phyloP scores from a whole-genome alignment of 2,113 vertebrate species.

The Brachyhypopomus occidentalis region DNA sequence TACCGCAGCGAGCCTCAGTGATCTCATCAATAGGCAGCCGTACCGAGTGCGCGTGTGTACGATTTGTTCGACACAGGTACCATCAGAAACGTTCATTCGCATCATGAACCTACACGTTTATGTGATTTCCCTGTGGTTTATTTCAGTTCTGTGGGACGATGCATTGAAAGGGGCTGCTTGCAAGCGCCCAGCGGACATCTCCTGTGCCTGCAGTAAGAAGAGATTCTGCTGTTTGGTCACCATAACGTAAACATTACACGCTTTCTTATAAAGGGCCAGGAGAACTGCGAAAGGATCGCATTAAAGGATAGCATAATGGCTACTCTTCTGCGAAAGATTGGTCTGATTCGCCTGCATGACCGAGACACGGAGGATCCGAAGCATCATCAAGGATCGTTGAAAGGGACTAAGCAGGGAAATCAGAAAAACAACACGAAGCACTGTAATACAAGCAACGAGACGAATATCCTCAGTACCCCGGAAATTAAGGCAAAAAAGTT shows the following conservation, averaged over 20 bases:
- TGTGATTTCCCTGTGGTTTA: neutral
- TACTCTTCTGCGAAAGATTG: constrained; percentile 95
- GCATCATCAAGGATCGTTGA: constrained; percentile 90
- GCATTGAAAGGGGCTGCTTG: constrained; percentile 8
- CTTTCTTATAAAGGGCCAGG: constrained; percentile 12
- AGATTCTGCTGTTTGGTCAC: constrained; percentile 64
- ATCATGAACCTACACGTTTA: too few relatives aligned
- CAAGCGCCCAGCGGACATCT: constrained; percentile 51
- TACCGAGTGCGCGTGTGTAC: too few relatives aligned
- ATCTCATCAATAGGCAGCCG: too few relatives aligned
- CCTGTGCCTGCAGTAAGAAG: constrained; percentile 70
- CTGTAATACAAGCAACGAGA: constrained; percentile 79
- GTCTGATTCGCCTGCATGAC: constrained; percentile 95
- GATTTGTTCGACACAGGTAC: too few relatives aligned
- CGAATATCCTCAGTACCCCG: constrained; percentile 80
- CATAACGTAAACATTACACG: constrained; percentile 8
- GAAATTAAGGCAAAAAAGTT: constrained; percentile 82
- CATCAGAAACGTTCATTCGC: neutral
- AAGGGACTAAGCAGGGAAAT: constrained; percentile 82
- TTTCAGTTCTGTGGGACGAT: constrained; percentile 3
- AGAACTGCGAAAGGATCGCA: constrained; percentile 38
- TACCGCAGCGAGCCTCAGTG: too few relatives aligned
- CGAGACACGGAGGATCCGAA: constrained; percentile 97
- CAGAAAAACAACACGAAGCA: constrained; percentile 87
- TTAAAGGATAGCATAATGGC: constrained; percentile 75